Conservation (phyloP, 2,113 vertebrate species). For the Aptenodytes forsteri region DNA sequence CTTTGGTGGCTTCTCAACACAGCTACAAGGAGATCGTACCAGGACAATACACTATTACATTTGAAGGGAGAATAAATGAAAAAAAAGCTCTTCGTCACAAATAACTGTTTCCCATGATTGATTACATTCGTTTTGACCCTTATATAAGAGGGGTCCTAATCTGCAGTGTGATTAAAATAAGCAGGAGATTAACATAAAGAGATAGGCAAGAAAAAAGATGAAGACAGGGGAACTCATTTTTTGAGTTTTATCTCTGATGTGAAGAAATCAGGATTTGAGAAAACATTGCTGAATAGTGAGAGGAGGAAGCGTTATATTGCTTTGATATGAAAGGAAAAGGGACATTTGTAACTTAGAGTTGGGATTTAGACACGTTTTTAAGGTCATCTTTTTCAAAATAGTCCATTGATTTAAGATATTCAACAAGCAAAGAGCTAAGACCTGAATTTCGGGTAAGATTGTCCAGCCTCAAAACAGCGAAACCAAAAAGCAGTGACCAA, state of each 20-base stretch:
- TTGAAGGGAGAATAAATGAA: background rate
- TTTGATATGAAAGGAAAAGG: background rate
- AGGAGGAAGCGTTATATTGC: background rate
- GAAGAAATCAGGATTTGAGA: background rate
- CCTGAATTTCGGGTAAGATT: background rate
- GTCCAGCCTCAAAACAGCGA: background rate
- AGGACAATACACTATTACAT: background rate
- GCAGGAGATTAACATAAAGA: background rate
- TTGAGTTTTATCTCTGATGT: background rate
- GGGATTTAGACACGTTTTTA: background rate
- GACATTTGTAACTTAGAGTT: background rate
- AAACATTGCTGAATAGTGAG: background rate
- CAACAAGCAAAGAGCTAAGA: background rate
- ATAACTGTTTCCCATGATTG: background rate
- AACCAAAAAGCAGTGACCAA: background rate
- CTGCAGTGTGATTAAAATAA: background rate
- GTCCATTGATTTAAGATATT: background rate
- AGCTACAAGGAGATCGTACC: background rate
- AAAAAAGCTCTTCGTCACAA: background rate
- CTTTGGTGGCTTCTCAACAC: background rate
- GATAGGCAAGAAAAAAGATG: background rate
- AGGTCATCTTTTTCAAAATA: background rate
- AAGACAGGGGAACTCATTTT: background rate
- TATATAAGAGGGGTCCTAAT: background rate
- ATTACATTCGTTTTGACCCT: background rate